Percentiles rank a stretch among this genome's conserved stretches.
Evolutionary conservation across 2,888 invertebrate species (phyloP).

Genomic region (Conus canariensis): DNA sequence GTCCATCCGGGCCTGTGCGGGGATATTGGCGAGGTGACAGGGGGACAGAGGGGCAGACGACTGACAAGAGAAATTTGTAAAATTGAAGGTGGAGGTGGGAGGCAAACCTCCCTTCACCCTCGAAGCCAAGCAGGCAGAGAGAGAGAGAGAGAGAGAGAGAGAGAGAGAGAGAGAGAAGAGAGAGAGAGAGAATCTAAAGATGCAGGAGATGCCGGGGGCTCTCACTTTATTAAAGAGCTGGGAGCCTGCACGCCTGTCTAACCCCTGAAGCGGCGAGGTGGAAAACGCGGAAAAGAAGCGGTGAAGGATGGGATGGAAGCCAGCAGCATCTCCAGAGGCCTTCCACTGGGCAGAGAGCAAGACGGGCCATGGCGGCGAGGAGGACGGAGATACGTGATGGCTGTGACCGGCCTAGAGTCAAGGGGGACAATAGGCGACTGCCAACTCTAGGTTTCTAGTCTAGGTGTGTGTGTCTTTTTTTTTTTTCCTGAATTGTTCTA

Average conservation of each 20-base stretch:
- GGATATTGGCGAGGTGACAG: conserved; percentile 45
- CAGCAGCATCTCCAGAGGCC: conserved; percentile 32
- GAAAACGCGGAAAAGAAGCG: conserved; percentile 39
- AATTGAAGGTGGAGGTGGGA: conserved; percentile 32
- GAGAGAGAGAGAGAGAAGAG: background rate
- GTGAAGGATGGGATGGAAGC: conserved; percentile 33
- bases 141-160: background rate
- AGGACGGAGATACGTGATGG: background rate
- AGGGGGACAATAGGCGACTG: background rate
- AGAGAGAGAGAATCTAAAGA: background rate
- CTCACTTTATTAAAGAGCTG: conserved; percentile 44
- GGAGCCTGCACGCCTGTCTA: conserved; percentile 37
- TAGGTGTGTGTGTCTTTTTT: too few species aligned
- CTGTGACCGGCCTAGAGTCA: background rate
- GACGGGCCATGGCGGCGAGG: background rate
- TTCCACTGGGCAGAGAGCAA: background rate
- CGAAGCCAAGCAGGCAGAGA: background rate
- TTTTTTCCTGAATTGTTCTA: too few species aligned
- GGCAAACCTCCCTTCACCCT: conserved; percentile 15
- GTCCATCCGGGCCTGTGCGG: conserved; percentile 29
- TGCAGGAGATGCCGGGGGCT: background rate
- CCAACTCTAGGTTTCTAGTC: too few species aligned
- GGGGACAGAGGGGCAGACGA: conserved; percentile 41
- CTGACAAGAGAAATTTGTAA: conserved; percentile 50
- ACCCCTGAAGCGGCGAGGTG: conserved; percentile 21